Base-by-base conservation (phyloP, 1,140 invertebrate genomes). In the Rhynchophorus ferrugineus region DNA sequence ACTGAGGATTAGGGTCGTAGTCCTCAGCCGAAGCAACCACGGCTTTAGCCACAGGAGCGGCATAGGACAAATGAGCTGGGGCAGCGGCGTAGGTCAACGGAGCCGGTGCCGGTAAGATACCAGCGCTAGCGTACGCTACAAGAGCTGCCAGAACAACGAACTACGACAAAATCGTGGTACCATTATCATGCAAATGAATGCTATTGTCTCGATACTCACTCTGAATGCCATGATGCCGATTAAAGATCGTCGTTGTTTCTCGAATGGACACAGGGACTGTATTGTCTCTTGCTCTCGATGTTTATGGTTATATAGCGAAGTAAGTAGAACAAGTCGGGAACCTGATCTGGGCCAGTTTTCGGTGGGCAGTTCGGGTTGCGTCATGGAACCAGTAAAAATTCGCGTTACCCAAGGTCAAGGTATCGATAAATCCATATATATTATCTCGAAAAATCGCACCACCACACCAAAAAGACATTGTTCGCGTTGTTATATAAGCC, bases 1-100 rank as follows among this genome's bases (percentile, higher is more conserved):
- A 78, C 62, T 76, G 75, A n/a, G 75, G 76, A 50, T 75, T 69
- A 5, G 73, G 69, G 59, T 78, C 74, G 54, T 75, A 77, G 13
- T 79, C 77, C 21, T 78, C 78, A 18, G 41, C 20, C 71, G 67
- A 1, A 7, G 51, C 38, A 18, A 57, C 52, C 20, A 53, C 52
- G n/a, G 45, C 34, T 49, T 60, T 60, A 9, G 54, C 54, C 8
- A 60, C 22, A 78, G 3, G 79, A 74, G 56, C 81, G 78, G 22
- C 77, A 69, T 16, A 80, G 17, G 49, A 37, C 7, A 50, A n/a
- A 61, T 73, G 2, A n/a, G 54, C 44, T 38, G 58, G 37, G n/a
- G n/a, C n/a, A 29, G 46, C 41, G 1, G 54, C 45, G 35, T 53
- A 43, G 29, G 45, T 43, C 6, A 38, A n/a, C 18, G 49, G 36